These are phyloP conservation scores for Hexactinellida sp. DNA, from an alignment of 37 sponge, comb jelly and placozoan genomes.

Conservation along the genomic window DNA sequence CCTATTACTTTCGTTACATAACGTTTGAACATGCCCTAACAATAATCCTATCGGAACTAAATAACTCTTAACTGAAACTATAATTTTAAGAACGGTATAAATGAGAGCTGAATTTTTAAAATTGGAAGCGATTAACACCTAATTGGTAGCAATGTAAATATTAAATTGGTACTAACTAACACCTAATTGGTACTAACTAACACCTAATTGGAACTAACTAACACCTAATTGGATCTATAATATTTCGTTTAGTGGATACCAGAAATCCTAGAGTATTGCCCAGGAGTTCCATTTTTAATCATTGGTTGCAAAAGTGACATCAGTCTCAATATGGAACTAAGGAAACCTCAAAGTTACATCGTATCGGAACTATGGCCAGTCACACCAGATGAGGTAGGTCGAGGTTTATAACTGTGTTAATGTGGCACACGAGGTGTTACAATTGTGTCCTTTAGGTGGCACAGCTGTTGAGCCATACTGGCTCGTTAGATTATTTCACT, in stretches of 20 bases:
- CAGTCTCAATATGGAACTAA: slow-evolving; percentile 3
- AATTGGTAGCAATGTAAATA: no score
- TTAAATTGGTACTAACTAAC: slow-evolving; percentile 4
- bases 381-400: background rate
- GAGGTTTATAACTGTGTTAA: background rate
- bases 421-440: background rate
- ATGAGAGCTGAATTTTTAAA: no score
- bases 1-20: no score
- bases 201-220: no score
- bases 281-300: background rate
- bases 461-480: slow-evolving; percentile 9
- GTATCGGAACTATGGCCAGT: background rate
- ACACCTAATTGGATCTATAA: background rate
- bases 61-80: no score
- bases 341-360: background rate
- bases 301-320: background rate
- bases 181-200: no score
- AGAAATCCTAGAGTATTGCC: background rate
- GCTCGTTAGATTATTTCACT: background rate
- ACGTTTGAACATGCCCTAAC: no score
- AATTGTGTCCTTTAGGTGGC: slow-evolving; percentile 2
- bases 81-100: no score
- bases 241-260: background rate
- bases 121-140: no score
- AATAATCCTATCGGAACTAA: no score